A percentile compares a stretch with the other conserved stretches of the same genome.
Conservation (phyloP, 2,797 vertebrate species). For the Holocentrus rufus region DNA sequence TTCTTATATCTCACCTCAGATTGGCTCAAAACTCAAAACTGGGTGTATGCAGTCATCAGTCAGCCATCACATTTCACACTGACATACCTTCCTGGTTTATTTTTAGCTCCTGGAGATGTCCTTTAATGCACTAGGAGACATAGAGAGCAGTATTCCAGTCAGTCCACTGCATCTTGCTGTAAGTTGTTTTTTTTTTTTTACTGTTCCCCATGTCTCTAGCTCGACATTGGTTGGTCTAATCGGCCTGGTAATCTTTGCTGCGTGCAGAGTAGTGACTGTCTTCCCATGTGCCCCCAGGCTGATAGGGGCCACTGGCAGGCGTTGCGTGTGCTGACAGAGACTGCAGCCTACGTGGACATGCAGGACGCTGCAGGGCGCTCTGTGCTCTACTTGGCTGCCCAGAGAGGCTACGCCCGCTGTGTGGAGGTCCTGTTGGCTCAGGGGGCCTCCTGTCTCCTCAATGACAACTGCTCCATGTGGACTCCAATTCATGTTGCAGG, state of each 20-base stretch:
- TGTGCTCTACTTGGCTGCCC: slow-evolving; percentile 93
- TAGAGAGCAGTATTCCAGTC: slow-evolving; percentile 94
- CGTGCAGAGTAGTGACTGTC: slow-evolving; percentile 26
- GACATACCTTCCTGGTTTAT: not conserved
- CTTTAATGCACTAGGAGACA: slow-evolving; percentile 97
- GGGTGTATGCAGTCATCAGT: not conserved
- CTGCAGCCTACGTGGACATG: slow-evolving; percentile 93
- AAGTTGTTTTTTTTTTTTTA: slow-evolving; percentile 73
- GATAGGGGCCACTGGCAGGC: slow-evolving; percentile 97
- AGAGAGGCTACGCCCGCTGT: slow-evolving; percentile 90
- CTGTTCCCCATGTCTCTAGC: not conserved
- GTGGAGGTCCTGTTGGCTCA: slow-evolving; percentile 94
- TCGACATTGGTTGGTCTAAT: not conserved
- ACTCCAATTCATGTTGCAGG: slow-evolving; percentile 95
- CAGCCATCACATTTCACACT: not conserved
- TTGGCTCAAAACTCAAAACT: not conserved
- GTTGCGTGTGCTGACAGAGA: slow-evolving; percentile 93
- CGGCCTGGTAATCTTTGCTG: not conserved
- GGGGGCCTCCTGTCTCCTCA: slow-evolving; percentile 91
- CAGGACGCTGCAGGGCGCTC: slow-evolving; percentile 92
- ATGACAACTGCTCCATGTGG: slow-evolving; percentile 92
- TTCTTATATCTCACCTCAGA: slow-evolving; percentile 4
- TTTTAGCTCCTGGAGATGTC: slow-evolving; percentile 96
- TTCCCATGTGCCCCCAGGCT: slow-evolving; percentile 80
- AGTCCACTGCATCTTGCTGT: slow-evolving; percentile 99